Evolutionary conservation across 1,140 invertebrate genomes (phyloP), one percentile per base, ranked within the genome.

Genomic region (Babylonia areolata): DNA sequence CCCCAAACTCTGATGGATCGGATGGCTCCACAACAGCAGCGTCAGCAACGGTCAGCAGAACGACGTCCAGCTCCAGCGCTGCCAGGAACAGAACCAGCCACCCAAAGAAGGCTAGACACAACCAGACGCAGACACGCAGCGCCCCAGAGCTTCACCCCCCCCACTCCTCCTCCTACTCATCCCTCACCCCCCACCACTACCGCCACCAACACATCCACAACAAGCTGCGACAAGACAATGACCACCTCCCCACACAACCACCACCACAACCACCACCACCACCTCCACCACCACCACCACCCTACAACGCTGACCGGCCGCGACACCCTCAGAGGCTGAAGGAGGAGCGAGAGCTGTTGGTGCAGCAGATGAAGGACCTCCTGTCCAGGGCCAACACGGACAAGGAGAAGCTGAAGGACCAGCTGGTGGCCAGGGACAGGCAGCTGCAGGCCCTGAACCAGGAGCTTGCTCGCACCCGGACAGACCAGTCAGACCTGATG

Each of bases 281-380:
- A 20, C 46, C 46, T 11, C 20, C 71, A 40, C 33, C 69, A 84
- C 20, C 37, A 33, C 2, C 82, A 69, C 23, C 58, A 39, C 15
- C 58, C 23, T 37, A 37, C 39, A 84, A 23, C 39, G n/a, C 73
- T 46, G 84, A 78, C 11, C 31, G 42, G 51, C 42, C n/a, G 2
- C n/a, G n/a, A n/a, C 39, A 79, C 71, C 42, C 86, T 33, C 81
- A 88, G 28, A 80, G 86, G 35, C 73, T 88, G 54, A 86, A 88
- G 69, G 39, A 81, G 73, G 88, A 90, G 33, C 77, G 86, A 12
- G 39, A 87, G 83, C 73, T 83, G n/a, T 75, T 90, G 69, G 17
- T 88, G 31, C 33, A 78, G 23, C 86, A 87, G 31, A 88, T 89
- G 87, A 83, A 89, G 35, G 85, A 86, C 28, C 79, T 90, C 46